Evolutionary conservation across 92 coral and sea anemone genomes (phyloP).

Genomic region (Porites cylindrica): DNA sequence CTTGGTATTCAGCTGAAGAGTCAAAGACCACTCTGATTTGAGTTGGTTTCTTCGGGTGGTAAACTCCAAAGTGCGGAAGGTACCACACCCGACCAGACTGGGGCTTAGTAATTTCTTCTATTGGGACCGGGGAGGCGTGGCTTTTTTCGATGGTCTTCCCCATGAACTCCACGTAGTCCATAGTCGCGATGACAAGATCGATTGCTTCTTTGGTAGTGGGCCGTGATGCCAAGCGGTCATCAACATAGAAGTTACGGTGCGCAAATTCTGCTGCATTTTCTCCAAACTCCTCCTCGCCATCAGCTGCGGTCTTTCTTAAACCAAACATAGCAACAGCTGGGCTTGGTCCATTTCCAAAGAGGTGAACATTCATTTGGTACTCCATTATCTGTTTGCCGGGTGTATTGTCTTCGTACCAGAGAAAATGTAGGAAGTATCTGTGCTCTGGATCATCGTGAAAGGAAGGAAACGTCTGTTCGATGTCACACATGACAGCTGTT

Average conservation of each 20-base stretch:
- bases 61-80: constrained; percentile 34
- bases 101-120: neutral
- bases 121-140: constrained; percentile 52
- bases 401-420: constrained; percentile 46
- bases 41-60: constrained; percentile 20
- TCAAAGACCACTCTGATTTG: constrained; percentile 20
- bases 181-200: constrained; percentile 52
- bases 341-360: constrained; percentile 50
- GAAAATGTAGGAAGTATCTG: constrained; percentile 43
- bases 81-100: constrained; percentile 18
- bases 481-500: neutral
- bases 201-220: constrained; percentile 61
- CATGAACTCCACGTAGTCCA: too few relatives aligned
- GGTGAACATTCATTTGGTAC: constrained; percentile 49
- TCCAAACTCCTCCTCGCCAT: constrained; percentile 78
- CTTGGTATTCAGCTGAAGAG: constrained; percentile 18
- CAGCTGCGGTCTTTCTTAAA: constrained; percentile 51
- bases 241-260: constrained; percentile 73
- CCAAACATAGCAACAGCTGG: constrained; percentile 51
- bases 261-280: constrained; percentile 50
- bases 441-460: neutral
- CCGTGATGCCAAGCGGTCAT: constrained; percentile 68
- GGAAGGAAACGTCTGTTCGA: neutral
- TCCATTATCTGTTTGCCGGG: constrained; percentile 19
- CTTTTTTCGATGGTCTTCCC: constrained; percentile 1